phyloP scores from a whole-genome alignment of 2,113 vertebrate species.

The Calonectris borealis region DNA sequence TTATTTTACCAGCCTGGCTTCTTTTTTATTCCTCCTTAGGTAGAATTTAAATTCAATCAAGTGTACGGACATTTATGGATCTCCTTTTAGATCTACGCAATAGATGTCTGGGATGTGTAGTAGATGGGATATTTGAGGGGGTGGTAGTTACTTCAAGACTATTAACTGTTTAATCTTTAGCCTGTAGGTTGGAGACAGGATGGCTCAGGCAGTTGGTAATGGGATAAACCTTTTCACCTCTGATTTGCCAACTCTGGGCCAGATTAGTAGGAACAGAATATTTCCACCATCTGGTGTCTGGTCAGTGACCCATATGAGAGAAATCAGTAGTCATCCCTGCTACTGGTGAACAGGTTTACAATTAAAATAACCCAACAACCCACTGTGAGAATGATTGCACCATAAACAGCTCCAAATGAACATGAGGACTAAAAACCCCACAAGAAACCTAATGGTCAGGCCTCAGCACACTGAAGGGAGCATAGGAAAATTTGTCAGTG shows the following conservation, averaged over 20 bases:
- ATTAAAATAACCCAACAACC: neutral
- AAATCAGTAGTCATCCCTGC: neutral
- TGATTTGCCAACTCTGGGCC: conserved; percentile 9
- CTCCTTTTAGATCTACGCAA: neutral
- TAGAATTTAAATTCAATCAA: neutral
- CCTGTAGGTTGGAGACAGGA: neutral
- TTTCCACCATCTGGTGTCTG: conserved; percentile 63
- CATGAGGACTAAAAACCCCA: neutral
- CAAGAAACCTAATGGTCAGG: neutral
- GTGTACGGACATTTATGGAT: neutral
- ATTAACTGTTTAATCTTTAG: conserved; percentile 48
- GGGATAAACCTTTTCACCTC: conserved; percentile 56
- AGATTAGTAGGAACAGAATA: conserved; percentile 53
- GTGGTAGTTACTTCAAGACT: neutral
- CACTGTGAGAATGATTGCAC: neutral
- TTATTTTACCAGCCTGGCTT: neutral
- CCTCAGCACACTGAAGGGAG: neutral
- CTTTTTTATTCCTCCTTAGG: neutral
- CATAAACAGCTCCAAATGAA: neutral
- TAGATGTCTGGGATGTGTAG: neutral
- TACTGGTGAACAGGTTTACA: neutral
- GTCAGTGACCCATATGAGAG: conserved; percentile 38
- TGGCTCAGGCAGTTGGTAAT: conserved; percentile 47
- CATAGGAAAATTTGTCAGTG: neutral
- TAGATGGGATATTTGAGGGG: neutral